phyloP scores from a whole-genome alignment of 1,140 invertebrate genomes.

The Arctopsyche grandis region DNA sequence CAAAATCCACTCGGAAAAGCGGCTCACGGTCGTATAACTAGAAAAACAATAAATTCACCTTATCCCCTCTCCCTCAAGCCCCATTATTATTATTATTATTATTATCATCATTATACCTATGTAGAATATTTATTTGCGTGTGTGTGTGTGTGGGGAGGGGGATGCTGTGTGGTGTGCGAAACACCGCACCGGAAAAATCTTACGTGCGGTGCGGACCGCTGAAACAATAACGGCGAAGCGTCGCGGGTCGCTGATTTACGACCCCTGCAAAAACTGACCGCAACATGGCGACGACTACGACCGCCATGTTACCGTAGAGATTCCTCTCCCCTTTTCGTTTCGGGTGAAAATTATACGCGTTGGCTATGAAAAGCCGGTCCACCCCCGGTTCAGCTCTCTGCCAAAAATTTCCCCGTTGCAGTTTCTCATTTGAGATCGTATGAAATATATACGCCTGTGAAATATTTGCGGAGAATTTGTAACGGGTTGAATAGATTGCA shows the following conservation, averaged over 20 bases:
- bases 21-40: slow-evolving; percentile 14
- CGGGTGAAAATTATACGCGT: slow-evolving; percentile 17
- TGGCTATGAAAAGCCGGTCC: neutral
- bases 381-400: neutral
- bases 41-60: slow-evolving; percentile 26
- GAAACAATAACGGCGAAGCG: slow-evolving; percentile 33
- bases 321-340: neutral
- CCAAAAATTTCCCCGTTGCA: slow-evolving; percentile 10
- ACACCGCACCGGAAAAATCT: slow-evolving; percentile 38
- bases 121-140: neutral
- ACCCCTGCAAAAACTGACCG: slow-evolving; percentile 40
- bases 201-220: neutral
- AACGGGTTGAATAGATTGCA: too few species aligned
- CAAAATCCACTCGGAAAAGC: slow-evolving; percentile 9
- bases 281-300: slow-evolving; percentile 33
- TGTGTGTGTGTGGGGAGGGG: neutral
- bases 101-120: neutral
- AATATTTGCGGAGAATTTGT: too few species aligned
- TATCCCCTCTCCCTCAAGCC: neutral
- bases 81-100: neutral
- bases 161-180: neutral
- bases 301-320: neutral
- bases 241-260: slow-evolving; percentile 32
- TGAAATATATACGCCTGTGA: too few species aligned
- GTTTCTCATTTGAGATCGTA: neutral